These are phyloP conservation scores for Gyps fulvus DNA, from an alignment of 2,113 vertebrate genomes.

Conservation along the genomic window DNA sequence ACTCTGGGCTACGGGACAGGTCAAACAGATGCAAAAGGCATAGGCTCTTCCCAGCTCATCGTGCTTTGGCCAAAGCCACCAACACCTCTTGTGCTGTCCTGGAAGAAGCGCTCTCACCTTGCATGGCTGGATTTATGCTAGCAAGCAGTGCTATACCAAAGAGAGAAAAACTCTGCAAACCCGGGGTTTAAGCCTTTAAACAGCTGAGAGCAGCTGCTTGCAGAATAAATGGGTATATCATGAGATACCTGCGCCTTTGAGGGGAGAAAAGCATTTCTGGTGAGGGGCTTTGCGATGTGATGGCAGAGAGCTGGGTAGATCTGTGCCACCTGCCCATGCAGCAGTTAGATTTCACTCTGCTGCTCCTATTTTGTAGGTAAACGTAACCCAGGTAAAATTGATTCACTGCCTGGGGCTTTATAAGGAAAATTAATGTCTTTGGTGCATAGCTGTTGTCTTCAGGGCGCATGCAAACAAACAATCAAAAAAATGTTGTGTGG, in stretches of 20 bases:
- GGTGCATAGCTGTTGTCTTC: not conserved
- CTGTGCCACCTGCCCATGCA: not conserved
- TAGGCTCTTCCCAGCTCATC: not conserved
- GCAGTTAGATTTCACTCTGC: not conserved
- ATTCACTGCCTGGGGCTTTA: not conserved
- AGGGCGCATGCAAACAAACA: not conserved
- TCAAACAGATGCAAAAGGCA: not conserved
- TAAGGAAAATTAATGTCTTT: not conserved
- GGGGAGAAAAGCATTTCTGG: not conserved
- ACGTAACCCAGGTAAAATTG: not conserved
- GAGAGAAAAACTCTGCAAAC: not conserved
- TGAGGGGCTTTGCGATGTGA: not conserved
- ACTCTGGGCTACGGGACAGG: no score
- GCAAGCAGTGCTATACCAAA: not conserved
- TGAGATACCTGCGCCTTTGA: not conserved
- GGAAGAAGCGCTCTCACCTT: not conserved
- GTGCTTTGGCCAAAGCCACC: not conserved
- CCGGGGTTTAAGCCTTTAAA: not conserved
- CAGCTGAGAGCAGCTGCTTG: not conserved
- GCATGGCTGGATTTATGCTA: not conserved
- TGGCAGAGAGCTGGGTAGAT: not conserved
- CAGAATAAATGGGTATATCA: not conserved
- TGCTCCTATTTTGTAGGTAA: not conserved
- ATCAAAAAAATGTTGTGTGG: not conserved
- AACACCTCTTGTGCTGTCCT: not conserved